Evolutionary conservation across 2,888 invertebrate genomes (phyloP), one percentile per base, ranked within the genome.

Genomic region (Abrostola triplasia): DNA sequence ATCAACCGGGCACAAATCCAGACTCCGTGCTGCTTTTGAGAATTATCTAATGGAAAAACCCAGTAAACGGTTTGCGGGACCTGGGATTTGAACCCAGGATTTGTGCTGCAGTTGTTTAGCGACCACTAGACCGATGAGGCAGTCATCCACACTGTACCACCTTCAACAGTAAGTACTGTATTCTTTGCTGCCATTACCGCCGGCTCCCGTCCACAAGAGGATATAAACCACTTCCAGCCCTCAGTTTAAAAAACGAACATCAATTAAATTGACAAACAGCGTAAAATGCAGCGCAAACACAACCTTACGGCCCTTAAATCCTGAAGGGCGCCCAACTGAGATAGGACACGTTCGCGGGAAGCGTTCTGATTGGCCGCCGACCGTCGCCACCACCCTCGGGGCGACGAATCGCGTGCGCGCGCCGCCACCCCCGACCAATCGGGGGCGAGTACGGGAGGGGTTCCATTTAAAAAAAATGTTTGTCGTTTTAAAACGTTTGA

Each of bases 191-290:
- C 36, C 60, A 67, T 76, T 68, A 61, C 70, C 44, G 62, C 53
- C 69, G 72, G 54, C 57, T 59, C 53, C 70, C 67, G 72, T 40
- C 8, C 38, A 70, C 67, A 70, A 79, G 75, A 67, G 72, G 72
- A 70, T 72, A 70, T 71, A 68, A 60, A 76, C 73, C 80, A 79
- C 79, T 77, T 78, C 79, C 80, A 76, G 77, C 73, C 77, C 77
- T 74, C 84, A 74, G 78, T 86, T 84, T 81, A 87, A 87, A 89
- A 89, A 89, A 85, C 84, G 87, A 86, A 87, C 89, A 91, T 90
- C 91, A 90, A 91, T 91, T 91, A 91, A 88, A 85, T 87, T 83
- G 88, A 88, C 93, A 94, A 94, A 94, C 93, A 94, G 88, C 78
- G 67, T 84, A 88, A 91, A 93, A 92, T 87, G 93, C 93, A 89